These are phyloP conservation scores for Trichonephila clavata DNA, from an alignment of 1,140 invertebrate genomes.

Conservation along the genomic window DNA sequence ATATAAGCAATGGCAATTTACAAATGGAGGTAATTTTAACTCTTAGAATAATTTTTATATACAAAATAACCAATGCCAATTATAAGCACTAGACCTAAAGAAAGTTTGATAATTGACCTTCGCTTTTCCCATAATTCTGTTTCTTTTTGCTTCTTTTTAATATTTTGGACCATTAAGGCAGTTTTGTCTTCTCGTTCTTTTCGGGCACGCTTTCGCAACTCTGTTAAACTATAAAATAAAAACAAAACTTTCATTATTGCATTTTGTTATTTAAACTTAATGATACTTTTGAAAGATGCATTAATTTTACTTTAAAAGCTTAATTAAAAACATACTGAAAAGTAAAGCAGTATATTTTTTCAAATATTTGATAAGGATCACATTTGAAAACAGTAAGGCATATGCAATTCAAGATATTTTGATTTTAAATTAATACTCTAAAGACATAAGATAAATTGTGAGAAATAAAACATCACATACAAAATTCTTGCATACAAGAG, in stretches of 20 bases:
- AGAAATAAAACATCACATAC: no score
- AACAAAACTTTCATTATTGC: conserved; percentile 47
- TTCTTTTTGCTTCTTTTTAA: conserved; percentile 80
- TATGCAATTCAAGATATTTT: no score
- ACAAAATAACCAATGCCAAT: conserved; percentile 76
- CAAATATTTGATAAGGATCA: no score
- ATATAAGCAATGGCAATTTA: neutral
- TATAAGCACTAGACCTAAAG: conserved; percentile 77
- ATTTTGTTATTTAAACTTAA: no score
- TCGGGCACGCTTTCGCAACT: conserved; percentile 79
- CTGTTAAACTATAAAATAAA: conserved; percentile 74
- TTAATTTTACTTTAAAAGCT: no score
- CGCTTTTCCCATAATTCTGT: conserved; percentile 78
- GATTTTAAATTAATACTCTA: no score
- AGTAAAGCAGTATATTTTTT: no score
- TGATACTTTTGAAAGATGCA: no score
- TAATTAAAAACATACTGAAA: no score
- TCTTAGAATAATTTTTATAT: conserved; percentile 76
- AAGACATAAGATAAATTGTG: no score
- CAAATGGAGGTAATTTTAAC: conserved; percentile 19
- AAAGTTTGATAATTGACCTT: conserved; percentile 77
- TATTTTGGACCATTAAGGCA: conserved; percentile 79
- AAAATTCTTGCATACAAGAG: neutral
- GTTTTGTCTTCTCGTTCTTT: conserved; percentile 80
- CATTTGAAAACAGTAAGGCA: no score